Percentiles rank a stretch among this genome's conserved stretches.
Evolutionary conservation across 2,113 vertebrate genomes (phyloP).

Genomic region (Puma concolor): DNA sequence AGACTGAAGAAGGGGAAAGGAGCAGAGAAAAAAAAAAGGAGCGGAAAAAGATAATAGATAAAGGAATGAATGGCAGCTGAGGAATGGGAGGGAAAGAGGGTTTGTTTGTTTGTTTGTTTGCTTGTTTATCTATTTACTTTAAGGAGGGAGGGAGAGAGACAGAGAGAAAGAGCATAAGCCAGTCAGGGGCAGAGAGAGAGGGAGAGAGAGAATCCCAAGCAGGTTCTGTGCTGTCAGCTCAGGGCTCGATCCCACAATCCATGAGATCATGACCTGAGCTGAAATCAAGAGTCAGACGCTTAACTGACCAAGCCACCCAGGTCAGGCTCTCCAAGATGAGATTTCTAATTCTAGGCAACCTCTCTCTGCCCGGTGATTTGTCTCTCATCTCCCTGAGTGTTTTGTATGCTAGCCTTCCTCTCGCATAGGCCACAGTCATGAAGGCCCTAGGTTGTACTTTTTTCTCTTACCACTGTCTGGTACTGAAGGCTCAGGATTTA

Average conservation of each 20-base stretch:
- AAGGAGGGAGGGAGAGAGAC: too few relatives aligned
- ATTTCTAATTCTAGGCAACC: neutral
- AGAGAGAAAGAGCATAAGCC: too few relatives aligned
- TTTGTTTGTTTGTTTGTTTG: too few relatives aligned
- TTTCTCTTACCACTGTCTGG: neutral
- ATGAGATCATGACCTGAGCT: too few relatives aligned
- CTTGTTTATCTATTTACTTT: too few relatives aligned
- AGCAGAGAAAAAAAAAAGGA: neutral
- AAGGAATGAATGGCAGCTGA: neutral
- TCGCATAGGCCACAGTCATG: neutral
- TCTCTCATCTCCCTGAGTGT: neutral
- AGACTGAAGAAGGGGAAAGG: neutral
- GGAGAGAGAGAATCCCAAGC: too few relatives aligned
- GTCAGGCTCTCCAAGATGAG: neutral
- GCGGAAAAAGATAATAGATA: neutral
- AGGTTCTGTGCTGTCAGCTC: too few relatives aligned
- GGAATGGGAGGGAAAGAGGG: neutral
- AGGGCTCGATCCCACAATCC: too few relatives aligned
- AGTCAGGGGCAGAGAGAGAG: too few relatives aligned
- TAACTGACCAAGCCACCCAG: too few relatives aligned
- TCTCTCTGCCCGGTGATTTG: neutral
- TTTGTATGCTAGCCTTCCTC: neutral
- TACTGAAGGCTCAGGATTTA: neutral
- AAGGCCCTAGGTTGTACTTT: neutral
- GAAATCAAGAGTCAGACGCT: too few relatives aligned